Evolutionary conservation across 2,888 invertebrate genomes (phyloP).

Genomic region (Rotaria socialis): DNA sequence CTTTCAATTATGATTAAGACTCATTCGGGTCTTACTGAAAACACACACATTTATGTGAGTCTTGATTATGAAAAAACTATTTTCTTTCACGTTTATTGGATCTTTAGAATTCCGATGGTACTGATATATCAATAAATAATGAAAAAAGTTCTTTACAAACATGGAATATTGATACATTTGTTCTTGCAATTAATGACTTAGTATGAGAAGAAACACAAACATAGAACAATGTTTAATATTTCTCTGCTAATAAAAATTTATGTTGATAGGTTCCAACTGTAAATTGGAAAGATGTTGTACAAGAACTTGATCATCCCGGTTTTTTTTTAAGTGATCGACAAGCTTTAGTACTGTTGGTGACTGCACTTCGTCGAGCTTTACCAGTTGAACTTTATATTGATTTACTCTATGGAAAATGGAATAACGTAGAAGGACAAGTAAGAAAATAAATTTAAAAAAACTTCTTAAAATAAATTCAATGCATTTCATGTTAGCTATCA

Average conservation of each 20-base stretch:
- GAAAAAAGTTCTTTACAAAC: conserved; percentile 61
- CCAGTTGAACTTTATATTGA: conserved; percentile 62
- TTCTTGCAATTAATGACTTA: conserved; percentile 77
- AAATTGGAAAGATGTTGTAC: conserved; percentile 85
- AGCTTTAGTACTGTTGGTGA: conserved; percentile 76
- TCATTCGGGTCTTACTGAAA: conserved; percentile 61
- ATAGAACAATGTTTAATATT: conserved; percentile 46
- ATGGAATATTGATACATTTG: conserved; percentile 90
- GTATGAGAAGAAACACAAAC: conserved; percentile 62
- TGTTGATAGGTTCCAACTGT: conserved; percentile 60
- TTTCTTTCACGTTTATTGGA: background rate
- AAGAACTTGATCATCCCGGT: conserved; percentile 82
- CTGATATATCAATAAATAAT: background rate
- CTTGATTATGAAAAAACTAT: background rate
- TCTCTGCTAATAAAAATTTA: background rate
- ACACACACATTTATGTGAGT: background rate
- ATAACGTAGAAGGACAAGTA: conserved; percentile 77
- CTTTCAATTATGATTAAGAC: conserved; percentile 67
- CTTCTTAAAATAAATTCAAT: background rate
- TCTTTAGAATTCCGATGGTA: background rate
- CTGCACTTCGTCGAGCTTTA: conserved; percentile 69
- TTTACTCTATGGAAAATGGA: conserved; percentile 82
- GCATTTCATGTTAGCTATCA: conserved; percentile 65
- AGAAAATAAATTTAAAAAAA: background rate
- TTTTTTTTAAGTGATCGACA: conserved; percentile 81